Evolutionary conservation across 2,113 vertebrate species (phyloP), one percentile per base, ranked within the genome.

Genomic region (Aptenodytes forsteri): DNA sequence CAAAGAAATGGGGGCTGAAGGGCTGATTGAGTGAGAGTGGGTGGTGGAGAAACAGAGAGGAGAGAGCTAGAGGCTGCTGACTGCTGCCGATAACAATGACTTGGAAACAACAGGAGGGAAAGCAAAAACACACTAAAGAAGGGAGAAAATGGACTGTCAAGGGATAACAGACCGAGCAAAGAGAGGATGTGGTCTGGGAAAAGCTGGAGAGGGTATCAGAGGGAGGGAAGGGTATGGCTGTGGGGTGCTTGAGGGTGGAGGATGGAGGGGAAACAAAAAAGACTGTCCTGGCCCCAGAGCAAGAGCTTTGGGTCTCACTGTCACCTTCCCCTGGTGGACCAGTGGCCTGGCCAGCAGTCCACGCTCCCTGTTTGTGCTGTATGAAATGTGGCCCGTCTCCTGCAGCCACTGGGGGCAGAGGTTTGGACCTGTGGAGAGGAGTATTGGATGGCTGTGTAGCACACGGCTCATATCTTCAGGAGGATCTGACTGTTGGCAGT

Each of bases 341-440:
- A 20, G 38, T 18, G 17, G 8, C 44, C 54, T 70, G 64, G 27
- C 36, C 38, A 83, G 30, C 14, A 70, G 66, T 25, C 5, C 4
- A 5, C 16, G 55, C 7, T 80, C 66, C 5, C 14, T 88, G 40
- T 75, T 34, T 70, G 71, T 62, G 40, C n/a, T 65, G 9, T 36
- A 29, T 34, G 50, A 86, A 90, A 44, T 0, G 0, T 5, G 3
- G 30, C 3, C 27, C 16, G 13, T 34, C 13, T 2, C 30, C 30
- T 47, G 20, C 47, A 72, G 79, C 29, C 21, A 18, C 58, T 65
- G 59, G 7, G 18, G 25, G 1, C 32, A 55, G 52, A 16, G 22
- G 17, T 9, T 70, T 47, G 52, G 44, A 54, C 17, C 38, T 21
- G 30, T 27, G 32, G 71, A 76, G 62, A 54, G 52, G 52, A 29